A percentile compares a stretch with the other conserved stretches of the same genome.
Evolutionary conservation across 2,888 invertebrate species (phyloP).

Genomic region (Kuschelorhynchus macadamiae): DNA sequence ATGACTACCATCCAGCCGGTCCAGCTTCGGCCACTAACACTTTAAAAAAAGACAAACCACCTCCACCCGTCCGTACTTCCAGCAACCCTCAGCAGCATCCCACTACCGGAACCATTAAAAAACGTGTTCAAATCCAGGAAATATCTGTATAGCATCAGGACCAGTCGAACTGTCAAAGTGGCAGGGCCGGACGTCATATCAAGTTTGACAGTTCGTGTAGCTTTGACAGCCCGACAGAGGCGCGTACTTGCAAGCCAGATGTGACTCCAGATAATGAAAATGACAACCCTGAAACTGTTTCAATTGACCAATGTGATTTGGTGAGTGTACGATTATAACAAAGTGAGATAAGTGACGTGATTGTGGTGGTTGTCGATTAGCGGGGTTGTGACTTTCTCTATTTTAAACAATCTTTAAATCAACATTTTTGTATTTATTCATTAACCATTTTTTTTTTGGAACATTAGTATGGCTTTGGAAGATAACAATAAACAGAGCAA

Average conservation of each 20-base stretch:
- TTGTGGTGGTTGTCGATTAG: constrained; percentile 46
- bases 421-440: too few species aligned
- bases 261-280: constrained; percentile 61
- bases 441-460: too few species aligned
- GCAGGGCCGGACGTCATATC: constrained; percentile 40
- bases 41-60: constrained; percentile 63
- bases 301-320: constrained; percentile 63
- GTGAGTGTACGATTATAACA: constrained; percentile 67
- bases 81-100: constrained; percentile 63
- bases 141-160: constrained; percentile 79
- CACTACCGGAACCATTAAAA: constrained; percentile 74
- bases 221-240: constrained; percentile 39
- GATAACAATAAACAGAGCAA: too few species aligned
- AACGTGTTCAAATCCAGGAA: constrained; percentile 86
- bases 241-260: constrained; percentile 54
- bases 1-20: constrained; percentile 52
- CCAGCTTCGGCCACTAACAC: constrained; percentile 45
- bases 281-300: constrained; percentile 35
- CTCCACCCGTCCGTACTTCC: constrained; percentile 66
- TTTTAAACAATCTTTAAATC: too few species aligned
- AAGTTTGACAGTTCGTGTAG: constrained; percentile 45
- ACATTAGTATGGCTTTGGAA: too few species aligned
- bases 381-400: too few species aligned
- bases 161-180: constrained; percentile 55
- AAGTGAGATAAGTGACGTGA: constrained; percentile 57